Percentiles rank a stretch among this genome's conserved stretches.
Evolutionary conservation across 2,797 vertebrate species (phyloP).

Genomic region (Macrochelys suwanniensis): DNA sequence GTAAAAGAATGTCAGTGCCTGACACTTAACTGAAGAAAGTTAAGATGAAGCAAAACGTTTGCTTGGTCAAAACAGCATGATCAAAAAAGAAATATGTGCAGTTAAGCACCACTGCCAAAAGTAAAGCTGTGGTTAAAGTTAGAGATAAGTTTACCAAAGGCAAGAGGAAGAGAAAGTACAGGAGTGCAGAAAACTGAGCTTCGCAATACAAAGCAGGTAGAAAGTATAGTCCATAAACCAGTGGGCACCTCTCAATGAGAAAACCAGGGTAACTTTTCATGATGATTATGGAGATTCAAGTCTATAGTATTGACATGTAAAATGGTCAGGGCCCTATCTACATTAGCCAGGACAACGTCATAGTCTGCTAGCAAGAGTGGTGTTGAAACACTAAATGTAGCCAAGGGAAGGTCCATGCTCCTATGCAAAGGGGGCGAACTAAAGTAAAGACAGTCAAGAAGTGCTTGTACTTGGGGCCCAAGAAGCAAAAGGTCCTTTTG

Average conservation of each 20-base stretch:
- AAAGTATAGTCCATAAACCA: not conserved
- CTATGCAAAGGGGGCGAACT: not conserved
- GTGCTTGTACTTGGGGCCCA: not conserved
- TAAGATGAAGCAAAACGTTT: constrained; percentile 46
- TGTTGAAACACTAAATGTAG: not conserved
- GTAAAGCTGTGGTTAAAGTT: not conserved
- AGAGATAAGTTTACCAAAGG: not conserved
- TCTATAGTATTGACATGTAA: not conserved
- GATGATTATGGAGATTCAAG: not conserved
- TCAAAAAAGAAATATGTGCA: not conserved
- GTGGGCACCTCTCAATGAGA: not conserved
- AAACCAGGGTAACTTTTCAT: not conserved
- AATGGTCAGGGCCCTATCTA: not conserved
- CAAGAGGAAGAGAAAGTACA: not conserved
- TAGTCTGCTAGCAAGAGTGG: not conserved
- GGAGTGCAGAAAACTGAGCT: accelerated
- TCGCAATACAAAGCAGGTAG: not conserved
- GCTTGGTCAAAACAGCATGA: constrained; percentile 50
- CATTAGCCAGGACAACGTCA: not conserved
- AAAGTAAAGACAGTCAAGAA: not conserved
- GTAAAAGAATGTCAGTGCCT: constrained; percentile 17
- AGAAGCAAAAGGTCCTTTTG: not conserved
- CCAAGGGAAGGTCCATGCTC: not conserved
- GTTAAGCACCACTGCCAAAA: not conserved
- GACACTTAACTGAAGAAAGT: not conserved